Percentiles rank a stretch among this genome's conserved stretches.
Conservation (phyloP, 2,113 vertebrate species). For the Dromiciops gliroides region DNA sequence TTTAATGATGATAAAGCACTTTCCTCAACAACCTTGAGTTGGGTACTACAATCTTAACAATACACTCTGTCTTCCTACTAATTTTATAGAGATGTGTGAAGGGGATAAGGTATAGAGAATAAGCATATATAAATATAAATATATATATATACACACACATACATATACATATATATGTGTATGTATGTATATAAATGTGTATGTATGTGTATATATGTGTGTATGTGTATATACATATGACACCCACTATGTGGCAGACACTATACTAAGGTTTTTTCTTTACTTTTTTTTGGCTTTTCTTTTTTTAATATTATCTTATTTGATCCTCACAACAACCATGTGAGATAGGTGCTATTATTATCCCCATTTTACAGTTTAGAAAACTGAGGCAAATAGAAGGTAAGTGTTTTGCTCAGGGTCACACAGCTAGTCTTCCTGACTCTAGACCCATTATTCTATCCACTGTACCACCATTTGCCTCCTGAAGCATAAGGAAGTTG, state of each 20-base stretch:
- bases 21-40: too few species aligned
- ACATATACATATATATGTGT: too few species aligned
- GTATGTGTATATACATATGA: too few species aligned
- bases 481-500: background rate
- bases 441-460: background rate
- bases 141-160: too few species aligned
- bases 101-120: too few species aligned
- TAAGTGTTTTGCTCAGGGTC: background rate
- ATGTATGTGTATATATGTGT: too few species aligned
- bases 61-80: too few species aligned
- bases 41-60: too few species aligned
- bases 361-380: background rate
- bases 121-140: background rate
- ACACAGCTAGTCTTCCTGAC: background rate
- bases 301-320: background rate
- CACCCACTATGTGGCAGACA: background rate
- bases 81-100: too few species aligned
- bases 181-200: too few species aligned
- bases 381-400: background rate
- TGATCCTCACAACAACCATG: background rate
- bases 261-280: too few species aligned
- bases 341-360: background rate
- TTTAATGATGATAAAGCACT: too few species aligned
- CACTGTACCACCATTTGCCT: background rate
- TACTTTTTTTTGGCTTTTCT: background rate